Base-by-base conservation (phyloP, 2,888 invertebrate species). In the Idaea biselata region DNA sequence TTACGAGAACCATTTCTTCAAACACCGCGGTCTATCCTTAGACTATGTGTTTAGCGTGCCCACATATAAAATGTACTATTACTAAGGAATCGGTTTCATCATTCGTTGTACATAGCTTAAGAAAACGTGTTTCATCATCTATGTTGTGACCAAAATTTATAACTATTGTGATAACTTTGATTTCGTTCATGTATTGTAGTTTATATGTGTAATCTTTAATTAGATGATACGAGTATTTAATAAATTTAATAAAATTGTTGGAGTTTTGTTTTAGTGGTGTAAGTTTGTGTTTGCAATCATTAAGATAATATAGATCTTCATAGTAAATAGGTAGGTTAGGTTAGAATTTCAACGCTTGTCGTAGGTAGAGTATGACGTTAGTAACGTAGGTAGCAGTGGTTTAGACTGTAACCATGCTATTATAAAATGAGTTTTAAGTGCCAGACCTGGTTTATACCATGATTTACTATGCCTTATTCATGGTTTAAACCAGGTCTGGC, bases 1-100 rank as follows among this genome's bases (percentile, higher is more conserved):
- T 86, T 92, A 92, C 91, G 90, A 92, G 87, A 91, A 91, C 85
- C 92, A 92, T 90, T 92, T 91, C 91, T 92, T 91, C 91, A 88
- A 91, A 83, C 84, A 89, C 74, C 84, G 91, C 76, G 92, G 92
- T 80, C 82, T 86, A 63, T 84, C 88, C 70, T 77, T 92, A 81
- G 90, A 91, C 86, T 92, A 92, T 86, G 89, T 92, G 67, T 92
- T 92, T 87, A 91, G 92, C 79, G 89, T 91, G 61, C 92, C 92
- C 71, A 90, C 89, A 69, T 92, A 92, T 84, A 91, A 86, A 88
- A 91, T 92, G 92, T 92, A 91, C 74, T 92, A 92, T 85, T 84
- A 91, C 77, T 91, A 82, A 88, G 76, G 69, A 72, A 72, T 71
- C 66, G 64, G 76, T 72, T 75, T 81, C 75, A 77, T 76, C 68